Base-by-base conservation (phyloP, 2,113 vertebrate genomes). In the Larimichthys polyactis region DNA sequence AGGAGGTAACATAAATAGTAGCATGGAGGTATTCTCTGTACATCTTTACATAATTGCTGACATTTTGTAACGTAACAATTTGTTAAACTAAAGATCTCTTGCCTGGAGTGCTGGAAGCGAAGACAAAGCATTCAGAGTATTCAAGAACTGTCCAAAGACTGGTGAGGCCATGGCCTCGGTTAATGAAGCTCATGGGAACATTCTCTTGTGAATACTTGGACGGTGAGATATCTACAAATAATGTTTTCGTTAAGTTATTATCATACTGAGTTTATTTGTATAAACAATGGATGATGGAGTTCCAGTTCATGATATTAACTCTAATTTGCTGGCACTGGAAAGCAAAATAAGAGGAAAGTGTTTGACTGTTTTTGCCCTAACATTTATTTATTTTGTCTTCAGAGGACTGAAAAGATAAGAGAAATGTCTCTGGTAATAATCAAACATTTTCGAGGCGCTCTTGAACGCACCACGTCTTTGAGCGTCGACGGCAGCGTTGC, bases 391-490 rank as follows among this genome's bases (percentile, higher is more conserved):
- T 29, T 49, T 27, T 19, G 12, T 10, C 14, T 1, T 11, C 3
- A 22, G 3, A 22, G 27, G 8, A 54, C 11, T 40, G 27, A 22
- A 36, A 20, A 0, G 1, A 8, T 40, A 8, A 8, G 6, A 8
- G 36, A 40, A 9, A 40, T 40, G 36, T 8, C 6, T 36, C 32
- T 32, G 32, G 5, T 32, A 32, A 32, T 32, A 32, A 32, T 32
- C 20, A n/a, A 27, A 27, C 24, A 27, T 22, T 48, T 36, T 36
- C 83, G 49, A 64, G 44, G 65, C 2, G 48, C 4, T 19, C 11
- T 0, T 79, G 85, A 93, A 93, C 0, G 89, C 81, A 87, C 10
- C 91, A 62, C 19, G 64, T 19, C 82, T 71, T 81, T 83, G 71
- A 87, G 55, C 9, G 73, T 79, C 3, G 49, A 85, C 43, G 54